Conservation (phyloP, 2,797 vertebrate species). For the Rhinichthys osculus region DNA sequence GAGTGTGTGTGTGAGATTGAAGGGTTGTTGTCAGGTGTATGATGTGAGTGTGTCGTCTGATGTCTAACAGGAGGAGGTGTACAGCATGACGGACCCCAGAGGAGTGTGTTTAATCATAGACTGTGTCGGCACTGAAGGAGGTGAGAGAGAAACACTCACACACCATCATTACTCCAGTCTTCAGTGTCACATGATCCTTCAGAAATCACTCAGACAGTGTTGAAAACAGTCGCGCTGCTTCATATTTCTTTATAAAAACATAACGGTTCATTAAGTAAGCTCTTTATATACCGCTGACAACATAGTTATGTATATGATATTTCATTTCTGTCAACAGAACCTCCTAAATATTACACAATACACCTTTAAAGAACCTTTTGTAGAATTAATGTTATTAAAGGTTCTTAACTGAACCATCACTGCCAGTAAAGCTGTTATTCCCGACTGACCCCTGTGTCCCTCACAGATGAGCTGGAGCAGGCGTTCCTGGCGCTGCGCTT, state of each 20-base stretch:
- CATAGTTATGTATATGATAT: too few relatives aligned
- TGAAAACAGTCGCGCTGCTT: neutral
- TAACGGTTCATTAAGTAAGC: too few relatives aligned
- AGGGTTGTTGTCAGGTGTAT: neutral
- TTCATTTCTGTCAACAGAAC: too few relatives aligned
- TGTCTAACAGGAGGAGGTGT: conserved; percentile 64
- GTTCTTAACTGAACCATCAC: too few relatives aligned
- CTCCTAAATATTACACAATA: too few relatives aligned
- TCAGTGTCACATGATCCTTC: neutral
- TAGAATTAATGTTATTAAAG: neutral
- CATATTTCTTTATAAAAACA: neutral
- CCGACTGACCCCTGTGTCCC: conserved; percentile 31
- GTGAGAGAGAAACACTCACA: conserved; percentile 75
- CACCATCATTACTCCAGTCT: neutral
- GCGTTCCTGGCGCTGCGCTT: conserved; percentile 83
- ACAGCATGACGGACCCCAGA: conserved; percentile 81
- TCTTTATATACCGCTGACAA: too few relatives aligned
- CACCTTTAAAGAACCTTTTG: neutral
- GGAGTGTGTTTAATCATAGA: conserved; percentile 93
- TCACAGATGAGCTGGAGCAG: conserved; percentile 77
- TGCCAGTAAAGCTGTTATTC: neutral
- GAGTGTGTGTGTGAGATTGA: neutral
- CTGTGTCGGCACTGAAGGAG: conserved; percentile 87
- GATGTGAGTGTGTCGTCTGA: neutral
- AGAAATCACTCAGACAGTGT: neutral